Base-by-base conservation (phyloP, 2,888 invertebrate species). In the Amorpha juglandis region DNA sequence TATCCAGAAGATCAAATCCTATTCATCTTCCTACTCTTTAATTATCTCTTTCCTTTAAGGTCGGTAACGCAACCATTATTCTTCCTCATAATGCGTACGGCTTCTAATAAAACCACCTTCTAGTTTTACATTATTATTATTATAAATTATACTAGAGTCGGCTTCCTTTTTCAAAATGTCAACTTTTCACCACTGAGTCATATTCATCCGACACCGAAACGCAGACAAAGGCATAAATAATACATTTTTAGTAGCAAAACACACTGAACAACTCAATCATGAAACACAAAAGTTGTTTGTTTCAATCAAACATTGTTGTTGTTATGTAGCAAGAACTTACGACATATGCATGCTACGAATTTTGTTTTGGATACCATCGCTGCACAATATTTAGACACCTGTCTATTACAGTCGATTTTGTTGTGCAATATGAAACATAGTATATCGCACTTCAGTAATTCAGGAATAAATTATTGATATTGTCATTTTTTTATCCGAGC, bases 271-370 rank as follows among this genome's bases (percentile, higher is more conserved):
- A 65, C 69, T 70, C 67, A 69, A 64, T 67, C 68, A 68, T 69
- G 69, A 74, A 72, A 73, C 74, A 70, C 69, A 70, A 67, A 68
- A 70, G 69, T 71, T 73, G 78, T 76, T 77, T 74, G 73, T 75
- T 70, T 71, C 78, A 78, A 82, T 84, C 79, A 80, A 79, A 74
- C 78, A 71, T 76, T 76, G 78, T 78, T 78, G 78, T 80, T 78
- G 78, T 80, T 74, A 55, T 55, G 55, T 16, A 16, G 71, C 74
- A 77, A 74, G 72, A 69, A 72, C 76, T 77, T 70, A 76, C 81
- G 74, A 71, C 73, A 84, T 86, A 82, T 85, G 79, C 84, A 83
- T 84, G 81, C 78, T 78, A 82, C 80, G 78, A 77, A 75, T 27
- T 27, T 55, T 55, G 16, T 55, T 55, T 55, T 11, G 16, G 38